Percentiles rank a stretch among this genome's conserved stretches.
Conservation (phyloP, 2,113 vertebrate genomes). For the Eclectus roratus region DNA sequence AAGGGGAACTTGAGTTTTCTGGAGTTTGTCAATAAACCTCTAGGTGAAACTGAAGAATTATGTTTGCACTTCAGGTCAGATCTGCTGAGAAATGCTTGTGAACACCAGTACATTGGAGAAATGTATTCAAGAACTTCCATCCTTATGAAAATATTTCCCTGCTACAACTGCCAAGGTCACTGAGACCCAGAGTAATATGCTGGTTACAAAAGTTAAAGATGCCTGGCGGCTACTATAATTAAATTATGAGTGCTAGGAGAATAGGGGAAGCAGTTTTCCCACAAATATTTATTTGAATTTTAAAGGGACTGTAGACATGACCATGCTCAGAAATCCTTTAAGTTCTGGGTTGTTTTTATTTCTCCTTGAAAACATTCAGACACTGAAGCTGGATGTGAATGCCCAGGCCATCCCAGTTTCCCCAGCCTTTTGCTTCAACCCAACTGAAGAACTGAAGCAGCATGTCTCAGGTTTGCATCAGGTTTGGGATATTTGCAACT, state of each 20-base stretch:
- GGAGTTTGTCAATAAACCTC: slow-evolving; percentile 41
- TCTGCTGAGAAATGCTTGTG: slow-evolving; percentile 2
- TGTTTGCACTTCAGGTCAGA: slow-evolving; percentile 3
- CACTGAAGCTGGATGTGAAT: background rate
- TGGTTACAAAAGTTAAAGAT: slow-evolving; percentile 56
- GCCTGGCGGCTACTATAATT: slow-evolving; percentile 56
- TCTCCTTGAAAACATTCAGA: background rate
- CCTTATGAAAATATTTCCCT: slow-evolving; percentile 32
- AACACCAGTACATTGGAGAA: background rate
- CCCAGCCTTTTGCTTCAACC: background rate
- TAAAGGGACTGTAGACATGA: slow-evolving; percentile 2
- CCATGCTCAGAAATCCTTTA: background rate
- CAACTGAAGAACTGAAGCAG: background rate
- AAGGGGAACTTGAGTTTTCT: slow-evolving; percentile 38
- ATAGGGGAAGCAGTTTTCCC: slow-evolving; percentile 37
- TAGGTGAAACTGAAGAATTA: slow-evolving; percentile 43
- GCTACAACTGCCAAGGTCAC: slow-evolving; percentile 17
- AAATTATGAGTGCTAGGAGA: slow-evolving; percentile 48
- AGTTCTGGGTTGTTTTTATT: background rate
- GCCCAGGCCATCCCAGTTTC: background rate
- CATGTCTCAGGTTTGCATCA: background rate
- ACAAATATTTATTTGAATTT: slow-evolving; percentile 63
- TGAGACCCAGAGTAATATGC: slow-evolving; percentile 29
- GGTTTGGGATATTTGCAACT: background rate
- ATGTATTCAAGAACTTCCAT: slow-evolving; percentile 14